Percentiles rank a stretch among this genome's conserved stretches.
Evolutionary conservation across 2,797 vertebrate genomes (phyloP).

Genomic region (Poecilia gillii): DNA sequence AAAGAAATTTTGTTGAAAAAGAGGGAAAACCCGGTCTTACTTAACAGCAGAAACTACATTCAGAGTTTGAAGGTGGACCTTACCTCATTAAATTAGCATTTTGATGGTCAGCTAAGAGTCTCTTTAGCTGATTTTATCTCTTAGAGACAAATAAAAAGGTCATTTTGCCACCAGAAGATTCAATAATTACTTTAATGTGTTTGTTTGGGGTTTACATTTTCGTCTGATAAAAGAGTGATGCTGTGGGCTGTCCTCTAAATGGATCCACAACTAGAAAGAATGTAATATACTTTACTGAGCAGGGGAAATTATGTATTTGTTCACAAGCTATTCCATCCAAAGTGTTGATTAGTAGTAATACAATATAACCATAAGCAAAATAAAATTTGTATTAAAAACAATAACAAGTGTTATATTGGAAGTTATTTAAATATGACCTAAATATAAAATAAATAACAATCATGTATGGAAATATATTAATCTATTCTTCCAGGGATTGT

Average conservation of each 20-base stretch:
- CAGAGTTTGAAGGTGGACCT: background rate
- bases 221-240: background rate
- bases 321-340: too few species aligned
- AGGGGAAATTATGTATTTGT: too few species aligned
- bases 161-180: background rate
- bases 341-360: too few species aligned
- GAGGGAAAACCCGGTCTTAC: background rate
- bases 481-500: too few species aligned
- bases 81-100: background rate
- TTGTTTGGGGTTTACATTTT: background rate
- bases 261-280: too few species aligned
- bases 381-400: too few species aligned
- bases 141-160: background rate
- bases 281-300: too few species aligned
- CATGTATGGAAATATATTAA: too few species aligned
- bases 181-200: background rate
- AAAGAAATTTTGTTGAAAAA: background rate
- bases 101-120: background rate
- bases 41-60: background rate
- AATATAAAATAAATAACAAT: too few species aligned
- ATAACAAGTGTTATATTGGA: too few species aligned
- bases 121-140: background rate
- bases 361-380: too few species aligned
- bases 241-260: background rate
- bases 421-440: too few species aligned